Conservation (phyloP, 2,888 invertebrate species). For the Andrena haemorrhoa region DNA sequence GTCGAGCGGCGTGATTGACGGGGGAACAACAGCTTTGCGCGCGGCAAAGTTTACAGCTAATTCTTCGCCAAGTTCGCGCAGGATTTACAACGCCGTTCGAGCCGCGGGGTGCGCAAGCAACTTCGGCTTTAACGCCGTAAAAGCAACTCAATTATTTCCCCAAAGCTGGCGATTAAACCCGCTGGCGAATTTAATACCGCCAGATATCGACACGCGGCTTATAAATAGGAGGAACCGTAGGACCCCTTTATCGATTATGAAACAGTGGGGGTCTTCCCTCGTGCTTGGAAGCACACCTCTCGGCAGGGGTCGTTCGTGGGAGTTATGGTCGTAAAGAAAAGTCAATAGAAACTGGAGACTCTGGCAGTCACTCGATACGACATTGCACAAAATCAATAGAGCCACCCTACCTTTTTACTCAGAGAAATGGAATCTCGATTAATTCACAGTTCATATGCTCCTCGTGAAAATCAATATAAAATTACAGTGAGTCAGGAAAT, state of each 20-base stretch:
- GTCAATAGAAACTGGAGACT: constrained; percentile 56
- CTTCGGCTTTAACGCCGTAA: constrained; percentile 33
- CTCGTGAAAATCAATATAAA: background rate
- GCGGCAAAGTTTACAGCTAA: background rate
- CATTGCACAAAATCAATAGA: constrained; percentile 38
- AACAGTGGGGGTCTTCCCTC: constrained; percentile 47
- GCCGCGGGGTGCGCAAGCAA: background rate
- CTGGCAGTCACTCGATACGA: constrained; percentile 19
- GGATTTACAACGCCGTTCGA: constrained; percentile 3
- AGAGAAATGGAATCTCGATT: background rate
- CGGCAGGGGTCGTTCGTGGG: constrained; percentile 16
- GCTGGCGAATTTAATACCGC: constrained; percentile 46
- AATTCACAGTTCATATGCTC: background rate
- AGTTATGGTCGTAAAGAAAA: constrained; percentile 46
- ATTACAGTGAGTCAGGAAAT: background rate
- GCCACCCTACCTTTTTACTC: background rate
- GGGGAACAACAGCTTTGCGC: constrained; percentile 13
- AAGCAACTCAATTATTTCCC: constrained; percentile 43
- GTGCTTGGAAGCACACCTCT: constrained; percentile 34
- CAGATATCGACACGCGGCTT: constrained; percentile 54
- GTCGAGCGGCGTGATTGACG: background rate
- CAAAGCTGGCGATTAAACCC: constrained; percentile 34
- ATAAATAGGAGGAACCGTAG: constrained; percentile 54
- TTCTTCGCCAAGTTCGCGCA: constrained; percentile 15
- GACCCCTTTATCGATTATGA: constrained; percentile 59